These are phyloP conservation scores for Oceanites oceanicus DNA, from an alignment of 2,113 vertebrate species.

Conservation along the genomic window DNA sequence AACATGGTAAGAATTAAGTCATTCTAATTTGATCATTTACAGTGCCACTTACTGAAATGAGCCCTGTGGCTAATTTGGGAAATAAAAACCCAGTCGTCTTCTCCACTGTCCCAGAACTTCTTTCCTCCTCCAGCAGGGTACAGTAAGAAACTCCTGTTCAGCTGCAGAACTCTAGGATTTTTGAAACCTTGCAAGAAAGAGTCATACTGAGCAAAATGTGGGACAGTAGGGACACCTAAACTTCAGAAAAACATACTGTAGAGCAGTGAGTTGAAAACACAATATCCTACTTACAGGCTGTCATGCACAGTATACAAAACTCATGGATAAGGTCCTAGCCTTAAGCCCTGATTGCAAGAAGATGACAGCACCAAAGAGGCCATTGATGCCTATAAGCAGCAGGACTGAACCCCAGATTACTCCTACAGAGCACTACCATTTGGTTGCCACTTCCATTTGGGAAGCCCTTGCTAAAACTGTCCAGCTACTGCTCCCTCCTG, in stretches of 20 bases:
- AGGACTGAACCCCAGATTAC: background rate
- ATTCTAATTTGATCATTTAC: background rate
- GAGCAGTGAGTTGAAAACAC: background rate
- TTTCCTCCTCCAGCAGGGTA: background rate
- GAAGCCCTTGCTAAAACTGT: background rate
- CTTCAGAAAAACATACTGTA: background rate
- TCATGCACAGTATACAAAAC: background rate
- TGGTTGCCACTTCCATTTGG: background rate
- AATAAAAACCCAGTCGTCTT: background rate
- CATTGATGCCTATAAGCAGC: background rate
- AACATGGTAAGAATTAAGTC: background rate
- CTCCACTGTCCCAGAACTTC: background rate
- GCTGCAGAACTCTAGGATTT: background rate
- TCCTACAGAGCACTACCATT: background rate
- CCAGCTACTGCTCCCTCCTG: background rate
- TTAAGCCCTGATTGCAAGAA: background rate
- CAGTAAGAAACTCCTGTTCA: background rate
- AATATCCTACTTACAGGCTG: background rate
- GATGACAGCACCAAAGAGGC: background rate
- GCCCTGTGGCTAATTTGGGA: background rate
- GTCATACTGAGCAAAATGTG: background rate
- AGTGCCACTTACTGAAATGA: background rate
- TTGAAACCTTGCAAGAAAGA: background rate
- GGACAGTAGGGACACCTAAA: background rate
- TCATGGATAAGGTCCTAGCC: fast-evolving